These are phyloP conservation scores for Auanema sp. DNA, from an alignment of 2,888 invertebrate species.

Conservation along the genomic window DNA sequence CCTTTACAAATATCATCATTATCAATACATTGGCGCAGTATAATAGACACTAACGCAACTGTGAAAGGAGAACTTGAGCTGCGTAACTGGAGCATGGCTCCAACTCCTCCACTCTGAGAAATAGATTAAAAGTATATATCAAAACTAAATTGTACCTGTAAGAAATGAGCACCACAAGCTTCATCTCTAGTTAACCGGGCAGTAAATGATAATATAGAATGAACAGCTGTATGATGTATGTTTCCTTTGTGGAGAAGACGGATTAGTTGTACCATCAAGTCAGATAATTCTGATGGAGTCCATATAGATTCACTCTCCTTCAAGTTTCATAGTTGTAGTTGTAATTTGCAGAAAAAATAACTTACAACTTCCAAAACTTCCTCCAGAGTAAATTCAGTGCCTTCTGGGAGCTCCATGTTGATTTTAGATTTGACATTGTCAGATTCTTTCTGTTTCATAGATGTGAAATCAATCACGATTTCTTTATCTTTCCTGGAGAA, in stretches of 20 bases:
- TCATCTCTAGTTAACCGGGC: conserved; percentile 39
- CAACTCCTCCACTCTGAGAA: conserved; percentile 25
- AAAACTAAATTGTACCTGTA: conserved; percentile 26
- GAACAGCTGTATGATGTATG: conserved; percentile 32
- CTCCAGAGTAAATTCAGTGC: neutral
- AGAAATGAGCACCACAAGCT: conserved; percentile 39
- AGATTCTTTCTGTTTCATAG: conserved; percentile 24
- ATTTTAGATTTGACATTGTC: neutral
- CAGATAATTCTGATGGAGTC: conserved; percentile 11
- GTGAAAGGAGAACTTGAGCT: conserved; percentile 28
- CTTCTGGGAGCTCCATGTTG: conserved; percentile 19
- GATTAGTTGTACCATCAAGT: conserved; percentile 14
- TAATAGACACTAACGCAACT: conserved; percentile 36
- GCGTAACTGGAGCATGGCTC: conserved; percentile 27
- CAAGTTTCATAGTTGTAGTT: neutral
- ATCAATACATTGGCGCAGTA: conserved; percentile 54
- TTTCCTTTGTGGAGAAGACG: conserved; percentile 18
- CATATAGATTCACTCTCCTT: conserved; percentile 19
- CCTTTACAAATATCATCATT: conserved; percentile 25
- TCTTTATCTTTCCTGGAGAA: conserved; percentile 13
- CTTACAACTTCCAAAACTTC: neutral
- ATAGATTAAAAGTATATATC: conserved; percentile 1
- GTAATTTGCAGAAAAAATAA: no score
- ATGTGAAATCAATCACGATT: conserved; percentile 24
- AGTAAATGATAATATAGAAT: conserved; percentile 46